Percentiles rank a stretch among this genome's conserved stretches.
Conservation (phyloP, 2,797 vertebrate genomes). For the Zenarchopterus dispar region DNA sequence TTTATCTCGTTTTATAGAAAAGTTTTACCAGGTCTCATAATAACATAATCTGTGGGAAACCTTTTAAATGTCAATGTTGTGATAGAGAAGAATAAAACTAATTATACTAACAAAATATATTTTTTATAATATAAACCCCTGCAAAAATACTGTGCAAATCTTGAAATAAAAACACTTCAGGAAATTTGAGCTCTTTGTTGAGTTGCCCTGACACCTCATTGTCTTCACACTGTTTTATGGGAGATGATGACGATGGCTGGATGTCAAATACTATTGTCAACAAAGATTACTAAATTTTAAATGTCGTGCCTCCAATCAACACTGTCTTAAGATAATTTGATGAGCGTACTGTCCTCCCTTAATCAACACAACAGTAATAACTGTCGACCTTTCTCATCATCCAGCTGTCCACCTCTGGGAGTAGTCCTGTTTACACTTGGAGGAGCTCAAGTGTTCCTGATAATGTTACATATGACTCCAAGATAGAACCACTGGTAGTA, state of each 20-base stretch:
- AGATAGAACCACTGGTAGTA: neutral
- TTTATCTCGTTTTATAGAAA: neutral
- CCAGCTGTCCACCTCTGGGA: constrained; percentile 71
- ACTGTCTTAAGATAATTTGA: constrained; percentile 21
- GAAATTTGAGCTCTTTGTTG: neutral
- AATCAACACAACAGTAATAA: constrained; percentile 62
- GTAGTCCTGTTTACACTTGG: constrained; percentile 75
- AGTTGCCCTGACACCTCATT: neutral
- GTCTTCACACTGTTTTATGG: neutral
- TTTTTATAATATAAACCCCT: too few species aligned
- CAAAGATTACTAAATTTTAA: constrained; percentile 7
- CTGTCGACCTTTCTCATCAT: constrained; percentile 24
- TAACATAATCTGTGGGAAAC: neutral
- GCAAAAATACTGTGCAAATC: neutral
- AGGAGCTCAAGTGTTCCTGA: constrained; percentile 43
- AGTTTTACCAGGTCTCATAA: neutral
- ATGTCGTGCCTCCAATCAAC: constrained; percentile 20
- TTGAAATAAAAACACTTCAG: neutral
- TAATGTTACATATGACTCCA: constrained; percentile 2
- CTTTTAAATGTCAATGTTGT: neutral
- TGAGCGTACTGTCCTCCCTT: constrained; percentile 50
- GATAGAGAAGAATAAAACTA: too few species aligned
- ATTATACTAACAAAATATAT: too few species aligned
- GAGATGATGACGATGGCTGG: constrained; percentile 6
- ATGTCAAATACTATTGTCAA: constrained; percentile 23